Base-by-base conservation (phyloP, 1,140 invertebrate genomes). In the Venustaconcha ellipsiformis region DNA sequence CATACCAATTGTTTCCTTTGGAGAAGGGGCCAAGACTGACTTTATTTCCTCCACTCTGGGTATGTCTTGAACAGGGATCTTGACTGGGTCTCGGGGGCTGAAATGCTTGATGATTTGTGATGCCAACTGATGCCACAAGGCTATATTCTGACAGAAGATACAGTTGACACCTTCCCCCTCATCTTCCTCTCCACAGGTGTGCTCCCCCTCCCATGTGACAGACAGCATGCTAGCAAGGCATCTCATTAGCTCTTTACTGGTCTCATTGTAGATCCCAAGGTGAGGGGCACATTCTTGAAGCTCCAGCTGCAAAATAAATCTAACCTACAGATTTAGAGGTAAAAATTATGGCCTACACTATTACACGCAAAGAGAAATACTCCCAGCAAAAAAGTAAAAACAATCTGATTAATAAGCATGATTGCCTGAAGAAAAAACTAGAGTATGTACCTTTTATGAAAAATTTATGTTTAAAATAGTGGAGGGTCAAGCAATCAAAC, bases 91-190 rank as follows among this genome's bases (percentile, higher is more conserved):
- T 37, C 83, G 91, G 0, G 95, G 95, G 63, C 93, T 84, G 48
- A 89, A 86, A 72, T 95, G 95, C 80, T 94, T 92, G 65, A 97
- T 92, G 18, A 97, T 90, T 80, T 95, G 93, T 48, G 95, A 92
- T 59, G 95, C 94, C 17, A 98, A 89, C 88, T 99, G 97, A 90
- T 98, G 96, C 94, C 96, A 98, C 86, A 98, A 94, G 14, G 97
- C 94, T 65, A 94, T 94, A 62, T 96, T 94, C 88, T 98, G 96
- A 90, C 97, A 99, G 85, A 95, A 96, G 48, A 93, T 92, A 89
- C 98, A 99, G 84, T 97, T 95, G 14, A 91, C 90, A 57, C 88
- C 74, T 63, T 87, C 83, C 26, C 80, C 82, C 37, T 48, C 37
- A 48, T 48, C 37, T n/a, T 87, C 87, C 64, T 90, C 88, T 67